Evolutionary conservation across 1,140 invertebrate genomes (phyloP), one percentile per base, ranked within the genome.

Genomic region (Papilio polyxenes): DNA sequence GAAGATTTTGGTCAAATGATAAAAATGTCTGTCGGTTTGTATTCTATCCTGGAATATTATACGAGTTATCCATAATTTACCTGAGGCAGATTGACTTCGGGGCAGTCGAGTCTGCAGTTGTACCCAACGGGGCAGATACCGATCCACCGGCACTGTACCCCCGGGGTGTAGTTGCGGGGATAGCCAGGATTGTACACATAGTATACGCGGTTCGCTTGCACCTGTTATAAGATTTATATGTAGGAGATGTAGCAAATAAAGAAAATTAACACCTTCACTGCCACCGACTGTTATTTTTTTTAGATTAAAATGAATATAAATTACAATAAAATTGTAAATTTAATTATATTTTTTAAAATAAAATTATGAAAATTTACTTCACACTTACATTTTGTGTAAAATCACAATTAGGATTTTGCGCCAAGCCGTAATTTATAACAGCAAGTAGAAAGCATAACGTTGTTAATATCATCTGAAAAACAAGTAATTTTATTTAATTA

Each of bases 171-270:
- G 76, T 40, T 86, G 1, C 87, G 49, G 0, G 95, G 95, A 85
- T 96, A 96, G 8, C 92, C 88, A 0, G 91, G 89, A 83, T 93
- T 96, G 80, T 91, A 93, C 0, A 96, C 85, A 69, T 95, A 94
- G 84, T 95, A 95, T 0, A 85, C 87, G n/a, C 23, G 62, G 0
- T 92, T 95, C 1, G 85, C 9, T 51, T 51, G 23, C 4, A 96
- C 85, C 93, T 74, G 31, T 15, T 79, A 31, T 78, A 31, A 77
- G 15, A 53, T 53, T 53, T 59, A 77, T 44, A 44, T 7, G 40
- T 44, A 44, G 4, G 40, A 44, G 7, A 44, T 4, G 7, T 44
- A 44, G 23, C 23, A 31, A 31, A 44, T 44, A 44, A 44, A 44
- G 40, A 44, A 44, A 44, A 44, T 44, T 44, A 44, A 44, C 40